Conservation (phyloP, 2,888 invertebrate species). For the Doris montereyensis region DNA sequence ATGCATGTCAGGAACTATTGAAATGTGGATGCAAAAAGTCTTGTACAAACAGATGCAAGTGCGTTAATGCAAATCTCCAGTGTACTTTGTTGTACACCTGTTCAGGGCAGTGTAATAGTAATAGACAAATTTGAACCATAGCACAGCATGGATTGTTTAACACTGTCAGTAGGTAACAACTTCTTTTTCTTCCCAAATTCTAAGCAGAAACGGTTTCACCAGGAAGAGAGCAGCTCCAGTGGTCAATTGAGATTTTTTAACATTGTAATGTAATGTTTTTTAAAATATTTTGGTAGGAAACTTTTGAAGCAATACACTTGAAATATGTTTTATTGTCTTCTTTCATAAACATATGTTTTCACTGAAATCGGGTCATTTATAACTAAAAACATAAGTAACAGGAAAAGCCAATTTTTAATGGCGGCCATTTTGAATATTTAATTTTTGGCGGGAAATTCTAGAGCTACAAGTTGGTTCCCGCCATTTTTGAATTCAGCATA, state of each 20-base stretch:
- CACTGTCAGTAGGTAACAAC: neutral
- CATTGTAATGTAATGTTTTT: no score
- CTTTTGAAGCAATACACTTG: neutral
- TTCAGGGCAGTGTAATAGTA: conserved; percentile 5
- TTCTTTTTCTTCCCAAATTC: neutral
- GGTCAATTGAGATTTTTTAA: neutral
- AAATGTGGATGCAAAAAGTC: conserved; percentile 20
- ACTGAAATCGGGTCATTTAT: neutral
- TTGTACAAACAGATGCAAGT: neutral
- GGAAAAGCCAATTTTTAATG: no score
- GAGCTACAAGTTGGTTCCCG: conserved; percentile 7
- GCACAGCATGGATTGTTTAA: neutral
- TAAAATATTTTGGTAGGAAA: neutral
- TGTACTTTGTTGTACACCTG: neutral
- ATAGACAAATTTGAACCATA: neutral
- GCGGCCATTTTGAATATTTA: no score
- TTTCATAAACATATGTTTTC: neutral
- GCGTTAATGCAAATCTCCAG: neutral
- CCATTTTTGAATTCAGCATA: conserved; percentile 9
- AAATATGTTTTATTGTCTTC: neutral
- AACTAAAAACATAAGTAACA: no score
- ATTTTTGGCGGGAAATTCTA: neutral
- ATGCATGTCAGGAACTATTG: neutral
- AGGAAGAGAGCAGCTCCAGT: neutral
- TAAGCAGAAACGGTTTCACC: neutral